These are phyloP conservation scores for Cyclina sinensis DNA, from an alignment of 1,140 invertebrate species.

Conservation along the genomic window DNA sequence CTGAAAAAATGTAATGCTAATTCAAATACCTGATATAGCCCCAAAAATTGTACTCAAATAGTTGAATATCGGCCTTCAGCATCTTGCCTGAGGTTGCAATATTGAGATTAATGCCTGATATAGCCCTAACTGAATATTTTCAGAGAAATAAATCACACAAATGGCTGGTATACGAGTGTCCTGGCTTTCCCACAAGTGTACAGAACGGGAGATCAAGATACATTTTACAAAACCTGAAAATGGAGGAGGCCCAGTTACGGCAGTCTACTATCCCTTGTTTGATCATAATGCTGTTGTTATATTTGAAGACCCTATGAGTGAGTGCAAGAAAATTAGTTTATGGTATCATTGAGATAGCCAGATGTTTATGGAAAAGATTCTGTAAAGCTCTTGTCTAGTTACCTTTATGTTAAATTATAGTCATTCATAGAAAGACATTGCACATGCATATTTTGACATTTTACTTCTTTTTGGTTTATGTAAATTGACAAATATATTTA, in stretches of 20 bases:
- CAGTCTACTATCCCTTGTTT: slow-evolving; percentile 74
- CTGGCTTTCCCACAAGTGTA: background rate
- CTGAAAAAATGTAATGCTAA: too few species aligned
- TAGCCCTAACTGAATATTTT: too few species aligned
- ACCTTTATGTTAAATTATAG: too few species aligned
- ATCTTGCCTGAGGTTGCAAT: too few species aligned
- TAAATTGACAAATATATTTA: too few species aligned
- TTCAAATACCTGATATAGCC: too few species aligned
- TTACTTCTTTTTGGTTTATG: too few species aligned
- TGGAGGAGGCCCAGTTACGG: slow-evolving; percentile 65
- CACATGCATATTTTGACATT: too few species aligned
- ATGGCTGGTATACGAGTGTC: slow-evolving; percentile 68
- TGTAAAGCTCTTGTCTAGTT: background rate
- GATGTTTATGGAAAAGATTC: background rate
- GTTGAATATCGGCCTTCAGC: too few species aligned
- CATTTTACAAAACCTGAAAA: slow-evolving; percentile 69
- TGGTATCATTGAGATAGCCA: background rate
- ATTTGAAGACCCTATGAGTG: slow-evolving; percentile 70
- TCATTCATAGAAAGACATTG: too few species aligned
- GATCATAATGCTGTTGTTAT: slow-evolving; percentile 77
- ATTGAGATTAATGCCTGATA: too few species aligned
- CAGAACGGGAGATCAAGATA: slow-evolving; percentile 63
- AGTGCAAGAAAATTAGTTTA: background rate
- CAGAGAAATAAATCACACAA: background rate
- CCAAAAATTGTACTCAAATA: too few species aligned